Base-by-base conservation (phyloP, 2,113 vertebrate genomes). In the Neodon shergylaensis region DNA sequence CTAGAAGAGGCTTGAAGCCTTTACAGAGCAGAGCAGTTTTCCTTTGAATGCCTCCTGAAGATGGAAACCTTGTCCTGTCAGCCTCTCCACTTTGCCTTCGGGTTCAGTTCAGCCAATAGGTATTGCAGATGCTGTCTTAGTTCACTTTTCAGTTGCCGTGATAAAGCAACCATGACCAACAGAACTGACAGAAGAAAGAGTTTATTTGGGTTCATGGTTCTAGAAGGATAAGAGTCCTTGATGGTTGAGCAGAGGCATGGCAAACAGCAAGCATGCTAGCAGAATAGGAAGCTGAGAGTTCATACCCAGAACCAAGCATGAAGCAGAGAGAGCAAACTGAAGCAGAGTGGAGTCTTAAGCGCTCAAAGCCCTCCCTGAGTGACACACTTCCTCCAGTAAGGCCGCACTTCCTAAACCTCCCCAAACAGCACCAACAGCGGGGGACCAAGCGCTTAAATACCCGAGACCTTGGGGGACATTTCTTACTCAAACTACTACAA, bases 21-120 rank as follows among this genome's bases (percentile, higher is more conserved):
- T 90, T 89, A 61, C 58, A 76, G 16, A 87, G 54, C 78, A 78
- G 42, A 81, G 39, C 68, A 47, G 39, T 94, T 97, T 54, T 90
- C 54, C 74, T 82, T 72, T 44, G n/a, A 91, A 81, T 90, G 21
- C 44, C 58, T 76, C 14, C 44, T 66, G 33, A 86, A 65, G 70
- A 61, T 70, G 33, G 76, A 26, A 42, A 77, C 70, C 36, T 52
- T 93, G 22, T 61, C 31, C 16, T 96, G 5, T 13, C n/a, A 33
- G 72, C 63, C 63, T 83, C 16, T 77, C 70, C 31, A 33, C 42
- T 76, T 16, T 36, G 19, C 86, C 42, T 81, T 77, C 61, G 22
- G 61, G 19, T 47, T 44, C 82, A 65, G 61, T 47, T 47, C 3
- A 47, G 16, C 82, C 39, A 47, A 12, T 9, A 68, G 17, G 42